A percentile compares a stretch with the other conserved stretches of the same genome.
Evolutionary conservation across 2,888 invertebrate genomes (phyloP).

Genomic region (Aphelenchoides bicaudatus): DNA sequence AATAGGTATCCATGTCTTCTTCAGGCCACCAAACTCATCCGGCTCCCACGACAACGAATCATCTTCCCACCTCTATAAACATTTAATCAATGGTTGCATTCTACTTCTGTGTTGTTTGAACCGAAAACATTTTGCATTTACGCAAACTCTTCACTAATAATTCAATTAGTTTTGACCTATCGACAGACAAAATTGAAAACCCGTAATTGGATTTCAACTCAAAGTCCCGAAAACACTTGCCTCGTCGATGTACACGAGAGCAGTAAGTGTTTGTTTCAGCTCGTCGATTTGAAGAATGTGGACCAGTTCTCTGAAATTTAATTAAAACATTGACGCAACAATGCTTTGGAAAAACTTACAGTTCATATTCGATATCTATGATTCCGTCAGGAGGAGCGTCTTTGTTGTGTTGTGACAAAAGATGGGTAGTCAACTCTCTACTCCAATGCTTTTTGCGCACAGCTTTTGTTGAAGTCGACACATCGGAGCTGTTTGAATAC

Average conservation of each 20-base stretch:
- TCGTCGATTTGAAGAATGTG: slow-evolving; percentile 58
- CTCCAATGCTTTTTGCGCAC: slow-evolving; percentile 23
- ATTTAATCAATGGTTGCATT: neutral
- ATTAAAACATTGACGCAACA: slow-evolving; percentile 27
- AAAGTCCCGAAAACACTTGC: slow-evolving; percentile 27
- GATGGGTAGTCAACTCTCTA: slow-evolving; percentile 48
- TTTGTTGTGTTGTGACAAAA: slow-evolving; percentile 47
- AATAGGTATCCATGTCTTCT: slow-evolving; percentile 77
- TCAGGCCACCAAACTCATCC: slow-evolving; percentile 77
- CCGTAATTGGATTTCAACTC: neutral
- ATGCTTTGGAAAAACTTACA: too few species aligned
- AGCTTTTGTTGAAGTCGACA: neutral
- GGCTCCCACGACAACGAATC: slow-evolving; percentile 79
- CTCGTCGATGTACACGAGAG: slow-evolving; percentile 56
- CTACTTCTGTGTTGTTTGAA: neutral
- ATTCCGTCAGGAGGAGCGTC: slow-evolving; percentile 55
- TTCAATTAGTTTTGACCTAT: neutral
- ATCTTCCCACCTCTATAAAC: slow-evolving; percentile 73
- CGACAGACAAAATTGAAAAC: neutral
- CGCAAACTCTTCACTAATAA: neutral
- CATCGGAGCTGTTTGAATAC: slow-evolving; percentile 10
- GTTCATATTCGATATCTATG: slow-evolving; percentile 48
- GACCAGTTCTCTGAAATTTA: slow-evolving; percentile 54
- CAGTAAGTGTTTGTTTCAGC: slow-evolving; percentile 58
- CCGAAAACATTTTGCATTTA: too few species aligned